Evolutionary conservation across 2,888 invertebrate genomes (phyloP).

Genomic region (Pasiphila rectangulata): DNA sequence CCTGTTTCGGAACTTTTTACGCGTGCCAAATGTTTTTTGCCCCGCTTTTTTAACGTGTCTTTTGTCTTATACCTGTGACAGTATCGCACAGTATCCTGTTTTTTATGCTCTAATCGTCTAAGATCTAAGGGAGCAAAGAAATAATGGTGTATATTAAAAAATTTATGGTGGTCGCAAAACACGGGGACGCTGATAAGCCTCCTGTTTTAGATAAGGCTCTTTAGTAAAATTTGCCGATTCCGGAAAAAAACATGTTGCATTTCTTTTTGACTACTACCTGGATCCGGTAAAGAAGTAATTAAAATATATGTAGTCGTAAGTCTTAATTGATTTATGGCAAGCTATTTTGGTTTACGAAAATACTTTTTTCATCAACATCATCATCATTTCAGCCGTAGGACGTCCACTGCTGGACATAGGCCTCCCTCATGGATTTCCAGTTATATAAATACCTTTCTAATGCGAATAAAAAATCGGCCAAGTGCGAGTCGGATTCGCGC

Average conservation of each 20-base stretch:
- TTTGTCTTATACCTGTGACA: constrained; percentile 21
- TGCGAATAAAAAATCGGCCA: too few relatives aligned
- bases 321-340: neutral
- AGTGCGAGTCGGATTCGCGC: too few relatives aligned
- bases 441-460: too few relatives aligned
- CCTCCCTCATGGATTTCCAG: too few relatives aligned
- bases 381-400: too few relatives aligned
- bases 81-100: constrained; percentile 42
- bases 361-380: too few relatives aligned
- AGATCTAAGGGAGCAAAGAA: constrained; percentile 72
- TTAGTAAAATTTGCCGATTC: constrained; percentile 54
- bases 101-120: constrained; percentile 72
- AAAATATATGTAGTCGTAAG: neutral
- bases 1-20: constrained; percentile 55
- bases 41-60: constrained; percentile 12
- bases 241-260: constrained; percentile 27
- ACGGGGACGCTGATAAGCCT: constrained; percentile 67
- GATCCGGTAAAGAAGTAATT: constrained; percentile 16
- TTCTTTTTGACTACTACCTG: constrained; percentile 2
- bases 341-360: neutral
- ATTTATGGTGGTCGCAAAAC: constrained; percentile 73
- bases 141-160: constrained; percentile 76
- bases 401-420: too few relatives aligned
- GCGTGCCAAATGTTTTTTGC: constrained; percentile 46
- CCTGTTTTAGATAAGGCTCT: constrained; percentile 63